Evolutionary conservation across 2,113 vertebrate genomes (phyloP).

Genomic region (Grammomys surdaster): DNA sequence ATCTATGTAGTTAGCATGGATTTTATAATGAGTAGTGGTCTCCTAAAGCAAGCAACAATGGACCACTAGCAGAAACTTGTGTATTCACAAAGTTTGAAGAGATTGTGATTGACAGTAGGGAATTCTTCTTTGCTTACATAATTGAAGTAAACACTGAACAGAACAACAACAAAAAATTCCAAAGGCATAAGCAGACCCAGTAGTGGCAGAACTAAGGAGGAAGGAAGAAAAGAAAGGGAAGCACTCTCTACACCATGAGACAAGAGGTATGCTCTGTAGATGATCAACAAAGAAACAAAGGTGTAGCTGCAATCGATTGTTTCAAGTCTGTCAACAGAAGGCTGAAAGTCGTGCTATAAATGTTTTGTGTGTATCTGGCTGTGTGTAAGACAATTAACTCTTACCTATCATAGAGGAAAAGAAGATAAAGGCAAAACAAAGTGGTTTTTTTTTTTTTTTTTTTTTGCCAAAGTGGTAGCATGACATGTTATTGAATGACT

Average conservation of each 20-base stretch:
- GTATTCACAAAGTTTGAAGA: not conserved
- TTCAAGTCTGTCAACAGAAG: not conserved
- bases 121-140: constrained; percentile 23
- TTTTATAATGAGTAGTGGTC: constrained; percentile 37
- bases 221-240: not conserved
- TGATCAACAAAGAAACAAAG: not conserved
- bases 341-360: not conserved
- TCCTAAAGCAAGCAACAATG: constrained; percentile 44
- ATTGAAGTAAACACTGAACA: not conserved
- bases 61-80: not conserved
- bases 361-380: not conserved
- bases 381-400: not conserved
- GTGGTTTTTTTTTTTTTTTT: not conserved
- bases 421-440: not conserved
- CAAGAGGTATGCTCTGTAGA: not conserved
- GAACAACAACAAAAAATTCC: constrained; percentile 18
- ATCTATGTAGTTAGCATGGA: constrained; percentile 5
- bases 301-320: not conserved
- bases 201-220: no score
- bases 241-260: not conserved
- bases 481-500: not conserved
- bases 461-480: not conserved
- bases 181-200: not conserved
- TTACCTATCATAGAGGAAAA: not conserved
- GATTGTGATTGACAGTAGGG: not conserved